Evolutionary conservation across 1,140 invertebrate genomes (phyloP), one percentile per base, ranked within the genome.

Genomic region (Trichogramma pretiosum): DNA sequence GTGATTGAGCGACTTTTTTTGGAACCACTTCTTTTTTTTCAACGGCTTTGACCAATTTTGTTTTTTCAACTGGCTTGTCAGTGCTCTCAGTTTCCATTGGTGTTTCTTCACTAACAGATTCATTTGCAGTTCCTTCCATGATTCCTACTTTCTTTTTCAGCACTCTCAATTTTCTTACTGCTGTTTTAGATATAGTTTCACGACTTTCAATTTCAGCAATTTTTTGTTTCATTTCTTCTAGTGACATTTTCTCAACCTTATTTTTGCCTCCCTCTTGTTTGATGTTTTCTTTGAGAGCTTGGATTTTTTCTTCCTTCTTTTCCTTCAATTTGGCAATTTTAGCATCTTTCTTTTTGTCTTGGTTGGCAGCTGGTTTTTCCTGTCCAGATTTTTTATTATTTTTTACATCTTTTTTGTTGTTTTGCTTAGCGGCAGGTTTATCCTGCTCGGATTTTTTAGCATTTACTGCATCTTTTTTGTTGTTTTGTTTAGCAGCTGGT

Each of bases 1-100:
- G 13, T 39, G 49, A 40, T 9, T 48, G 44, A 43, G n/a, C 53
- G 47, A 30, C 56, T 39, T 18, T 54, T 33, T 14, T 38, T 9
- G 21, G 11, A 16, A 24, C 35, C 11, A 16, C 42, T 9, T 30
- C 16, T 26, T 39, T 46, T 40, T 46, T 18, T 10, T 18, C 32
- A 4, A 61, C 55, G 47, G 61, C 55, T 48, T 64, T 58, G 21
- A 42, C 37, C 44, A 64, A 56, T 59, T 61, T 67, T 56, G 65
- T 62, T 23, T 53, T 50, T 54, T 52, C 56, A 43, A 61, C 61
- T 38, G 55, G 44, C 24, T 58, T 48, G 45, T 61, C 59, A 48
- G 62, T n/a, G n/a, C 55, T 52, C 52, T 56, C 8, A 50, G 42
- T 39, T 13, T 59, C 48, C 8, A 66, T 65, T 34, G 38, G 18